phyloP scores from a whole-genome alignment of 2,888 invertebrate species.

The Ctena decussata region DNA sequence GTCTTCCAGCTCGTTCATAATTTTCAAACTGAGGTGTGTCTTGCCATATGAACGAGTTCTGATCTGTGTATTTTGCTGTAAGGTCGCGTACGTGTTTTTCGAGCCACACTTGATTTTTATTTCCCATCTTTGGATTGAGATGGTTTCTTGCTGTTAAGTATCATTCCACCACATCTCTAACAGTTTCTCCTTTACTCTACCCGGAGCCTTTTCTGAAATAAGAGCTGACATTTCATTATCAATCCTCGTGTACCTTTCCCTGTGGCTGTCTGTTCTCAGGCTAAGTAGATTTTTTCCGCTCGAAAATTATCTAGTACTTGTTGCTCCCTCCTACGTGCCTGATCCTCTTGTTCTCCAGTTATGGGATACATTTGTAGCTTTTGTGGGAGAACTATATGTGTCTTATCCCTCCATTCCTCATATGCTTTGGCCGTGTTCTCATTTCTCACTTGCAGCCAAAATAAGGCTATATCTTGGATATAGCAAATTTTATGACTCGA shows the following conservation, averaged over 20 bases:
- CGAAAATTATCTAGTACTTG: not conserved
- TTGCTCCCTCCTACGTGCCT: not conserved
- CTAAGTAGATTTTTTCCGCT: not conserved
- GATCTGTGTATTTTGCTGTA: not conserved
- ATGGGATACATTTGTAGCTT: conserved; percentile 2
- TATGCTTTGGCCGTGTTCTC: conserved; percentile 4
- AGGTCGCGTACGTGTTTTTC: not conserved
- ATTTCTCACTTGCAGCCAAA: conserved; percentile 1
- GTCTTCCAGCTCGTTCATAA: too few relatives aligned
- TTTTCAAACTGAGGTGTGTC: too few relatives aligned
- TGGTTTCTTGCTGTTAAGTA: not conserved
- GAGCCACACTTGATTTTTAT: not conserved
- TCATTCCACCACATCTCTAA: not conserved
- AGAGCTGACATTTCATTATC: not conserved
- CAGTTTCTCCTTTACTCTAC: not conserved
- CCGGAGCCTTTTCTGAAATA: not conserved
- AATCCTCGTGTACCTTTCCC: not conserved
- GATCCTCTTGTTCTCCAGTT: not conserved
- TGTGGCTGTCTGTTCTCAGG: not conserved
- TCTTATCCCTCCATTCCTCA: not conserved
- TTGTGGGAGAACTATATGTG: not conserved
- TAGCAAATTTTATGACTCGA: too few relatives aligned
- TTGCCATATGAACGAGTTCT: too few relatives aligned
- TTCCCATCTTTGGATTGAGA: conserved; percentile 2
- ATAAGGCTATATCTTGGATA: too few relatives aligned